These are phyloP conservation scores for Eulemur coronatus DNA, from an alignment of 2,797 vertebrate genomes.

Conservation along the genomic window DNA sequence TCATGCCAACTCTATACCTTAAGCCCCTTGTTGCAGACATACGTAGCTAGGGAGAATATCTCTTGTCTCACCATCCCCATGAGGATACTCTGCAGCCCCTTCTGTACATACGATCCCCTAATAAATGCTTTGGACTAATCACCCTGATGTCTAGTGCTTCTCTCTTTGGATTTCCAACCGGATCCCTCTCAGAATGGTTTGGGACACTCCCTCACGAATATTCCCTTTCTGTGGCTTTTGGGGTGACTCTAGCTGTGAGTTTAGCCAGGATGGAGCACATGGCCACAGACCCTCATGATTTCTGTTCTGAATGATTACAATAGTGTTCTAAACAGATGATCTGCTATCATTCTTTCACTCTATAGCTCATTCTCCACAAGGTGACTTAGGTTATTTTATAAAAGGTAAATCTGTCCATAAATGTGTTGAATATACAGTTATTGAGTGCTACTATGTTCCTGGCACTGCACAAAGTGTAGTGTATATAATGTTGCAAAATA, in stretches of 20 bases:
- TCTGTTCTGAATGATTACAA: background rate
- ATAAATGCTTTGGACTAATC: background rate
- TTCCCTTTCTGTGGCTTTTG: background rate
- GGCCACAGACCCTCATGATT: background rate
- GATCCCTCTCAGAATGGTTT: background rate
- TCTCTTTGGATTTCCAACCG: background rate
- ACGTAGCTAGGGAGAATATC: background rate
- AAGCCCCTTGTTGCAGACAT: background rate
- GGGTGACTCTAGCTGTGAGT: background rate
- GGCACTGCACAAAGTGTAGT: background rate
- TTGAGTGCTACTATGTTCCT: no score
- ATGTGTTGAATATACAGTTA: background rate
- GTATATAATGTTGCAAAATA: background rate
- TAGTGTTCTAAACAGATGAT: background rate
- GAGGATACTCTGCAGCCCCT: background rate
- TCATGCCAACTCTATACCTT: background rate
- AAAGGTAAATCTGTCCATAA: background rate
- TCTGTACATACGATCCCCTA: background rate
- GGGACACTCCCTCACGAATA: background rate
- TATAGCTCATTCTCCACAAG: background rate
- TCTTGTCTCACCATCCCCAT: background rate
- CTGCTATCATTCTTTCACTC: background rate
- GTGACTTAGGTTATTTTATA: background rate
- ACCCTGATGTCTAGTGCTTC: background rate
- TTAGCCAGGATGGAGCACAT: background rate